Evolutionary conservation across 2,888 invertebrate genomes (phyloP).

Genomic region (Scrobipalpa costella): DNA sequence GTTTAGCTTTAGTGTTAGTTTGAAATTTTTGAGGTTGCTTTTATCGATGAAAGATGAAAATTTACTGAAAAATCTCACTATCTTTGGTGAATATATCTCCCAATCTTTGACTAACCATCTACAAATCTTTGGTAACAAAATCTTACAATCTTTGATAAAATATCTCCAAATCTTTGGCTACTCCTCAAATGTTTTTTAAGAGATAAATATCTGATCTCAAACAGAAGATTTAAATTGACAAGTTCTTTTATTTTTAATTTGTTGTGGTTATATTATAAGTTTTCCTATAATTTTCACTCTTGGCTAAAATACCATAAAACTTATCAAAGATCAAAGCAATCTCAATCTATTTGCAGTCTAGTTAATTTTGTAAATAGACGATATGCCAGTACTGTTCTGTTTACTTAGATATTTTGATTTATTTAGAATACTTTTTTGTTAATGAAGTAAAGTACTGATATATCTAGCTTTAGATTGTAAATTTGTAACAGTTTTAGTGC

Average conservation of each 20-base stretch:
- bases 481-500: background rate
- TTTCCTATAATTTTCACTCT: no score
- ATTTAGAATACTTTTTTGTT: background rate
- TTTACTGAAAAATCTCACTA: background rate
- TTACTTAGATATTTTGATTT: background rate
- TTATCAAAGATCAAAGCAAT: background rate
- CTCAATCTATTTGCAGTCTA: background rate
- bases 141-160: no score
- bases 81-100: no score
- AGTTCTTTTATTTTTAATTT: no score
- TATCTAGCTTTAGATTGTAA: background rate
- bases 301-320: background rate
- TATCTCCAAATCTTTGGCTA: no score
- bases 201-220: no score
- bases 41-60: background rate
- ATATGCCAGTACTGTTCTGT: background rate
- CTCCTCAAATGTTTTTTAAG: no score
- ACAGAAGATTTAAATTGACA: no score
- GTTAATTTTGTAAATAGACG: background rate
- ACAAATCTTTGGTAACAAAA: no score
- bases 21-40: background rate
- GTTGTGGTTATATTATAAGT: no score
- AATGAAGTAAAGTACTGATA: constrained; percentile 5
- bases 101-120: no score
- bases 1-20: background rate